Base-by-base conservation (phyloP, 2,888 invertebrate genomes). In the Volucella bombylans region DNA sequence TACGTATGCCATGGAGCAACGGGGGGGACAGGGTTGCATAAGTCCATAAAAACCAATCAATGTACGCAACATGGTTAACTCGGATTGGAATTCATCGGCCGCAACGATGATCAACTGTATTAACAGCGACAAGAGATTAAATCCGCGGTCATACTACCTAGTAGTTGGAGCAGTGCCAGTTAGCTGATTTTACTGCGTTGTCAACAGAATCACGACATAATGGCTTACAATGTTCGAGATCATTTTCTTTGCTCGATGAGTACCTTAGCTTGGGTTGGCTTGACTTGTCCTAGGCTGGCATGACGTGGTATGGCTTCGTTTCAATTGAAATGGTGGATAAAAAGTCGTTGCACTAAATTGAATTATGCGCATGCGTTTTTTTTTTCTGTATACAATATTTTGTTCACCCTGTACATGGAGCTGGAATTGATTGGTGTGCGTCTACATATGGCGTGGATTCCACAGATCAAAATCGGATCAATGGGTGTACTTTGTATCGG, bases 181-280 rank as follows among this genome's bases (percentile, higher is more conserved):
- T 55, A 68, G 47, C 54, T 85, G 83, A 80, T 80, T 85, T 55
- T 71, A 67, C 55, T 45, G 68, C 47, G 76, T 81, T 85, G 85
- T 85, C 85, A 85, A 85, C 85, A 85, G 81, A 81, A 81, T 85
- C 85, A 85, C 85, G 85, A 85, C 85, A 85, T 85, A 85, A 85
- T 85, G 76, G 81, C 81, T 85, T 85, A 85, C 85, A 85, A 85
- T 85, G 85, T 81, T 68, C 31, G 52, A 23, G 71, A 78, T 78
- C 67, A 67, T 77, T 77, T 72, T 67, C 54, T 62, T 31, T 68
- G 62, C 14, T 49, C 14, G 10, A 31, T 31, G 31, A 31, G 31
- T 31, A 31, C 6, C 4, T 31, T 31, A 6, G 6, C 31, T 31
- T 31, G 31, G 31, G 6, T 31, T 31, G 31, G 31, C 31, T 31